These are phyloP conservation scores for Drosophila sp. DNA, from an alignment of 1,140 invertebrate species.

Conservation along the genomic window DNA sequence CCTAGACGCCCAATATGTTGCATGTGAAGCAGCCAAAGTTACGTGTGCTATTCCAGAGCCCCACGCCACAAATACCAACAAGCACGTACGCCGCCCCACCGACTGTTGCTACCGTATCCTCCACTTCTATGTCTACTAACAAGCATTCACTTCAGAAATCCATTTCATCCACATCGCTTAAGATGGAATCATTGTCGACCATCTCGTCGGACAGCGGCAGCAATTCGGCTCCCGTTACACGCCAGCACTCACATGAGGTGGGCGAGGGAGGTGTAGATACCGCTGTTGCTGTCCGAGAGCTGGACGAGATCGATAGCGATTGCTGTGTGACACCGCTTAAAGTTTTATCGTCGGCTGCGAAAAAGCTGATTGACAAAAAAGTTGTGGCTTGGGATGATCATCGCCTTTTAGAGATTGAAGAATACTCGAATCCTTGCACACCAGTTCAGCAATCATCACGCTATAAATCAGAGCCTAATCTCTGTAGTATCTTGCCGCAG, in stretches of 20 bases:
- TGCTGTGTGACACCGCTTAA: slow-evolving; percentile 73
- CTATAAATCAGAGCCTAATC: slow-evolving; percentile 81
- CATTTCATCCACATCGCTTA: slow-evolving; percentile 76
- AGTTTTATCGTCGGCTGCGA: slow-evolving; percentile 64
- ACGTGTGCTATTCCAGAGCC: slow-evolving; percentile 80
- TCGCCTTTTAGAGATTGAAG: slow-evolving; percentile 67
- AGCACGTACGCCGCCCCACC: slow-evolving; percentile 26
- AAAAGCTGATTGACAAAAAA: slow-evolving; percentile 71
- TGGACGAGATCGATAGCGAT: slow-evolving; percentile 51
- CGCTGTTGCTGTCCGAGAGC: slow-evolving; percentile 36
- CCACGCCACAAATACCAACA: slow-evolving; percentile 47
- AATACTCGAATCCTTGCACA: slow-evolving; percentile 74
- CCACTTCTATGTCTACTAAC: slow-evolving; percentile 44
- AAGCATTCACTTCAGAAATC: slow-evolving; percentile 75
- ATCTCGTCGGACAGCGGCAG: slow-evolving; percentile 59
- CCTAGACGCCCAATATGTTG: slow-evolving; percentile 74
- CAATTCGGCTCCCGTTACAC: slow-evolving; percentile 70
- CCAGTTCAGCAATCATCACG: slow-evolving; percentile 71
- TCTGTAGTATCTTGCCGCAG: slow-evolving; percentile 65
- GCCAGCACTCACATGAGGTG: slow-evolving; percentile 66
- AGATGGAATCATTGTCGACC: slow-evolving; percentile 56
- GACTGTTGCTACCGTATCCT: slow-evolving; percentile 45
- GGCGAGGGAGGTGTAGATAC: not conserved
- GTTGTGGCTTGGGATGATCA: slow-evolving; percentile 72
- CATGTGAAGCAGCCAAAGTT: slow-evolving; percentile 73